Evolutionary conservation across 2,888 invertebrate genomes (phyloP).

Genomic region (Crematogaster levior): DNA sequence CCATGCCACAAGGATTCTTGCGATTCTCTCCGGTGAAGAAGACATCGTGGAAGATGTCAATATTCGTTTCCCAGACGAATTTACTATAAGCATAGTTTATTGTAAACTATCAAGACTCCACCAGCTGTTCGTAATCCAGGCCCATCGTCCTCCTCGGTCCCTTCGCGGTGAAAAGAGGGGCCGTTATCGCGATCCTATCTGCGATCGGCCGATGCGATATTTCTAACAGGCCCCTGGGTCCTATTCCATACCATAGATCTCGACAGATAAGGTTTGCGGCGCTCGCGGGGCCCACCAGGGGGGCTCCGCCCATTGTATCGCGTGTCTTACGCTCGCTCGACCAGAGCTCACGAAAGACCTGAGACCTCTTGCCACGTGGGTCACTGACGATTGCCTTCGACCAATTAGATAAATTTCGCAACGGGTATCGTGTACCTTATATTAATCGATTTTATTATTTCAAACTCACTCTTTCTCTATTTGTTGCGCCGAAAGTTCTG

Average conservation of each 20-base stretch:
- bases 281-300: slow-evolving; percentile 83
- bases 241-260: slow-evolving; percentile 81
- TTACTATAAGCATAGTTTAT: slow-evolving; percentile 78
- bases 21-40: slow-evolving; percentile 66
- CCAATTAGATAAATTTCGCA: slow-evolving; percentile 65
- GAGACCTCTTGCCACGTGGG: slow-evolving; percentile 56
- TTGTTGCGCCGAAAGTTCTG: slow-evolving; percentile 13
- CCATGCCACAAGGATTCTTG: slow-evolving; percentile 21
- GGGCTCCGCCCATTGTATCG: slow-evolving; percentile 75
- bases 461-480: background rate
- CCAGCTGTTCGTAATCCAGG: slow-evolving; percentile 84
- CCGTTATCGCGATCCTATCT: slow-evolving; percentile 82
- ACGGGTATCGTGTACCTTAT: slow-evolving; percentile 26
- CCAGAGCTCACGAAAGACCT: slow-evolving; percentile 23
- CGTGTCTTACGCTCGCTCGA: slow-evolving; percentile 65
- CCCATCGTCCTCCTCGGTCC: slow-evolving; percentile 56
- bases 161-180: slow-evolving; percentile 75
- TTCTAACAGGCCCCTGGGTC: slow-evolving; percentile 83
- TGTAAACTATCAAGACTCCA: slow-evolving; percentile 75
- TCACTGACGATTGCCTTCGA: slow-evolving; percentile 63
- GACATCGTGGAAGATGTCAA: slow-evolving; percentile 65
- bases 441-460: slow-evolving; percentile 31
- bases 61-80: slow-evolving; percentile 75
- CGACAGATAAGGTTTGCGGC: slow-evolving; percentile 82
- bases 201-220: slow-evolving; percentile 82